Evolutionary conservation across 2,888 invertebrate genomes (phyloP), one percentile per base, ranked within the genome.

Genomic region (Eueremaeus valkanovi): DNA sequence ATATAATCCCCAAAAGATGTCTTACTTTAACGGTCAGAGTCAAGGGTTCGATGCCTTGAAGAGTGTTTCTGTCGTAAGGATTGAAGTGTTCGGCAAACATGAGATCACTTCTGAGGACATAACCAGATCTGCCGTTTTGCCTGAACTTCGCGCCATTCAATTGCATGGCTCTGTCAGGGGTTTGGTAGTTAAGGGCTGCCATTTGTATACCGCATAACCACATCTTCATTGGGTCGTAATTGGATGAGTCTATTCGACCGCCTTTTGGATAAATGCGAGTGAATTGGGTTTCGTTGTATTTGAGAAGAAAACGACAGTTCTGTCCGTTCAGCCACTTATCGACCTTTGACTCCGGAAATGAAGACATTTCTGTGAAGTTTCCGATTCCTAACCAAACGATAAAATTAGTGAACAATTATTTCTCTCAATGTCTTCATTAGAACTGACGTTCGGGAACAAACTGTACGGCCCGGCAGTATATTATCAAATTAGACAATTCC

Each of bases 171-270:
- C 92, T 92, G 83, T 98, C 98, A 76, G 87, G 86, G 0, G 98
- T 98, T 84, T 99, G 99, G 84, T 95, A 99, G 85, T 99, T 99
- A 3, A 99, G 85, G 0, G 98, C 97, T 0, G 94, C 92, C 95
- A 99, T 93, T 84, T 99, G 99, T 68, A 92, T 93, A 0, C 96
- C 98, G 16, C 89, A 88, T 83, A 95, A 95, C 98, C 98, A 99
- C 85, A 96, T 90, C 1, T 92, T 89, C 8, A 93, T 87, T 0
- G 99, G 98, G 85, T 92, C 92, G 83, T 95, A 99, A 85, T 99
- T 99, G 0, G 96, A 95, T 0, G 98, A 98, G 82, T 98, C 97
- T 74, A 98, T 89, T 72, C 98, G 87, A 82, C 93, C 93, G 0
- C 96, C 86, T 79, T 84, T 84, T 0, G 99, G 99, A 84, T 98